These are phyloP conservation scores for Gasteruption jaculator DNA, from an alignment of 2,888 invertebrate species.

Conservation along the genomic window DNA sequence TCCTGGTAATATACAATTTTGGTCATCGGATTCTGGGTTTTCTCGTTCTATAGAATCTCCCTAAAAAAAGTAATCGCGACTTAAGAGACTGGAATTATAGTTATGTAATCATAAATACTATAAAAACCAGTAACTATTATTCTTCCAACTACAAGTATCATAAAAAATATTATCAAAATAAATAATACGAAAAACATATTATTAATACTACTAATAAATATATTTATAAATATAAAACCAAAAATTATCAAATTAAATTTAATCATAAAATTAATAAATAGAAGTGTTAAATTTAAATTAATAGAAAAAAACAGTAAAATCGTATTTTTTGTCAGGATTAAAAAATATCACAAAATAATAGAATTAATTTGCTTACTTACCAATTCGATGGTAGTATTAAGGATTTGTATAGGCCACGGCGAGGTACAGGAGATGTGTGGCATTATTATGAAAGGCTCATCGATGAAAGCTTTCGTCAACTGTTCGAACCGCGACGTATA, in stretches of 20 bases:
- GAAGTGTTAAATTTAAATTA: neutral
- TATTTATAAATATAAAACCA: no score
- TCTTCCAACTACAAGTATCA: no score
- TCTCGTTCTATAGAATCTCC: conserved; percentile 40
- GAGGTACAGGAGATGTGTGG: conserved; percentile 66
- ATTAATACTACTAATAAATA: no score
- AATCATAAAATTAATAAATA: neutral
- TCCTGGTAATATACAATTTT: conserved; percentile 42
- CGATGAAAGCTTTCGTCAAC: conserved; percentile 62
- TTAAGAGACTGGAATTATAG: conserved; percentile 2
- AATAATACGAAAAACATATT: no score
- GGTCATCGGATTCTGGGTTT: conserved; percentile 24
- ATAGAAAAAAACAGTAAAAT: neutral
- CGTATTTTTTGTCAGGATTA: no score
- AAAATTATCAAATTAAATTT: no score
- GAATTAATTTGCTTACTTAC: no score
- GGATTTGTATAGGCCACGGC: conserved; percentile 66
- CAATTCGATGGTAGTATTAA: conserved; percentile 63
- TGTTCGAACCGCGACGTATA: conserved; percentile 64
- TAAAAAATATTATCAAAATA: no score
- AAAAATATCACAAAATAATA: no score
- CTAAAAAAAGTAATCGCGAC: conserved; percentile 24
- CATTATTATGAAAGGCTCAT: conserved; percentile 67
- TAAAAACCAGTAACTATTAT: no score
- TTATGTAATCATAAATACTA: no score